Percentiles rank a stretch among this genome's conserved stretches.
These are phyloP conservation scores for Heloderma charlesbogerti DNA, from an alignment of 2,113 vertebrate genomes.

Conservation along the genomic window DNA sequence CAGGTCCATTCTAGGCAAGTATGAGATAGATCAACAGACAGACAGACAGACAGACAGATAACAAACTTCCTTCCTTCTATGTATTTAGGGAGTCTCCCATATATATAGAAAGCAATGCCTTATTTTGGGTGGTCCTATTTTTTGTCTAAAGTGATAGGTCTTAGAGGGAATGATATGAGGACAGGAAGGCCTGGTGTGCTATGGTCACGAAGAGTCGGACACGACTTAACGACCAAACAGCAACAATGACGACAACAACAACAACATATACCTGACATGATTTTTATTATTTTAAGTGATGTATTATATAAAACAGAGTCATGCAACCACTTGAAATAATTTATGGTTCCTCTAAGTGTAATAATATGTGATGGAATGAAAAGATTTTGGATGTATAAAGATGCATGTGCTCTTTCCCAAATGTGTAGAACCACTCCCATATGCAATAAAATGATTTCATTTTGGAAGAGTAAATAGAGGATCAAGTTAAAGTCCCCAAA, in stretches of 20 bases:
- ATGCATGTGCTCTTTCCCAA: not conserved
- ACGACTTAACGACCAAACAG: too few species aligned
- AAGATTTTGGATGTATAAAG: constrained; percentile 7
- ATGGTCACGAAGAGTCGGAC: too few species aligned
- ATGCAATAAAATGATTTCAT: not conserved
- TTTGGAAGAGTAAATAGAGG: constrained; percentile 1
- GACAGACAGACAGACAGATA: too few species aligned
- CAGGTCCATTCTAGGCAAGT: not conserved
- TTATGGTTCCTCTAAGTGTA: not conserved
- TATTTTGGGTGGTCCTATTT: not conserved
- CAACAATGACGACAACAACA: too few species aligned
- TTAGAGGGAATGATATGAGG: not conserved
- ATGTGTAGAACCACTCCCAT: not conserved
- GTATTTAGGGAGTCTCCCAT: too few species aligned
- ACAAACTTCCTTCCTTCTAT: not conserved
- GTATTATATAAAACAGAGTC: not conserved
- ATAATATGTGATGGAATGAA: constrained; percentile 14
- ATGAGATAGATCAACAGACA: too few species aligned
- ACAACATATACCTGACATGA: not conserved
- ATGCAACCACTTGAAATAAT: not conserved
- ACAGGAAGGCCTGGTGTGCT: too few species aligned
- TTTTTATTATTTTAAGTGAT: not conserved
- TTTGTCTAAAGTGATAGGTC: not conserved
- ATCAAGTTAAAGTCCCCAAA: not conserved
- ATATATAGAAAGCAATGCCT: not conserved